phyloP scores from a whole-genome alignment of 1,140 invertebrate genomes.

The Plectrocnemia conspersa region DNA sequence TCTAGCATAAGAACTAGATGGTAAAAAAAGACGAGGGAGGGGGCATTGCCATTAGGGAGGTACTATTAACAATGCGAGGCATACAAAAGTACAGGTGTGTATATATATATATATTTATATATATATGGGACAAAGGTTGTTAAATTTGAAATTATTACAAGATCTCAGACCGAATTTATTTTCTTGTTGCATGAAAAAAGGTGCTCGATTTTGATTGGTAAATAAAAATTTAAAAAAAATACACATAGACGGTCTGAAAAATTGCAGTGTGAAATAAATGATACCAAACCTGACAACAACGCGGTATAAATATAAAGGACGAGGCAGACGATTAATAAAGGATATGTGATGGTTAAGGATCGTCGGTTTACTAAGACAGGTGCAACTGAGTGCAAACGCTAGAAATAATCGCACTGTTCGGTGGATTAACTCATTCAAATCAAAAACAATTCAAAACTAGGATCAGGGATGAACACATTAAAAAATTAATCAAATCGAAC shows the following conservation, averaged over 20 bases:
- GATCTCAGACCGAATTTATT: conserved; percentile 12
- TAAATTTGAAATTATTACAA: conserved; percentile 11
- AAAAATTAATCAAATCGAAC: too few relatives aligned
- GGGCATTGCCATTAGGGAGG: conserved; percentile 17
- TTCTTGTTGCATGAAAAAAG: conserved; percentile 1
- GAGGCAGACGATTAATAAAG: too few relatives aligned
- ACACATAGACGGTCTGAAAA: conserved; percentile 11
- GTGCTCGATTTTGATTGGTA: not conserved
- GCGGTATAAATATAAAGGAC: too few relatives aligned
- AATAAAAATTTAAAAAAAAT: not conserved
- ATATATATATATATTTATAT: not conserved
- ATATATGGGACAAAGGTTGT: conserved; percentile 3
- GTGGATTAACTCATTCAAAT: too few relatives aligned
- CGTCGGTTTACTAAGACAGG: too few relatives aligned
- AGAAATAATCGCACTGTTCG: too few relatives aligned
- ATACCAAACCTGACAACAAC: conserved; percentile 20
- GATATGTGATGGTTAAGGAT: too few relatives aligned
- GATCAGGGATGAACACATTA: too few relatives aligned
- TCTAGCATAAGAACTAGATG: conserved; percentile 14
- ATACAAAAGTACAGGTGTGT: conserved; percentile 20
- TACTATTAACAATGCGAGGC: conserved; percentile 21
- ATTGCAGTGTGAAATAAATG: conserved; percentile 12
- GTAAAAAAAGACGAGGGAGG: conserved; percentile 17
- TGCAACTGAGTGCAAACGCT: too few relatives aligned
- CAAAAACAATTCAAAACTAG: too few relatives aligned